Evolutionary conservation across 2,888 invertebrate genomes (phyloP).

Genomic region (Cataglyphis rosenhaueri): DNA sequence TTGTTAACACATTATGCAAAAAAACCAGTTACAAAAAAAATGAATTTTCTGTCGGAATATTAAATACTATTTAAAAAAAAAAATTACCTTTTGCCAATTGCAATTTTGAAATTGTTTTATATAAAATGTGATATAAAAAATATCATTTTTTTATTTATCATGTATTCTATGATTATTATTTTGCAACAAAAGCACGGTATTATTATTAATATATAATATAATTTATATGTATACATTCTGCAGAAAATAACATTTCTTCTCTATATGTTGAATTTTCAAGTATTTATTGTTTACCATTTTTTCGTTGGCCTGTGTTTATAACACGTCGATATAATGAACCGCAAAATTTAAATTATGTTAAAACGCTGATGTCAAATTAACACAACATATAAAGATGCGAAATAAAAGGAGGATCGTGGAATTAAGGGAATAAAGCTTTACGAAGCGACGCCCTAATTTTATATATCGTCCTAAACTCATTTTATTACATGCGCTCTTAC

Average conservation of each 20-base stretch:
- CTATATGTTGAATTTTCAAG: neutral
- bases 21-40: neutral
- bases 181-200: slow-evolving; percentile 3
- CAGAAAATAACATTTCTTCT: neutral
- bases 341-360: neutral
- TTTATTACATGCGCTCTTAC: slow-evolving; percentile 16
- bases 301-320: neutral
- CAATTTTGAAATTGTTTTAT: neutral
- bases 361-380: neutral
- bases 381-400: neutral
- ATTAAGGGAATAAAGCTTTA: slow-evolving; percentile 9
- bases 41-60: neutral
- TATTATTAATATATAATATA: neutral
- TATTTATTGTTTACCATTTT: neutral
- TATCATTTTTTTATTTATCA: neutral
- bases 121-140: neutral
- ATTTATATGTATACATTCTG: neutral
- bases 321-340: neutral
- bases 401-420: neutral
- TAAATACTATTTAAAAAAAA: neutral
- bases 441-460: neutral
- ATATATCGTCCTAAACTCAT: neutral
- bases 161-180: neutral
- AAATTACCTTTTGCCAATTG: neutral
- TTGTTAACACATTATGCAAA: slow-evolving; percentile 8